Evolutionary conservation across 2,888 invertebrate genomes (phyloP).

Genomic region (Mystacides longicornis): DNA sequence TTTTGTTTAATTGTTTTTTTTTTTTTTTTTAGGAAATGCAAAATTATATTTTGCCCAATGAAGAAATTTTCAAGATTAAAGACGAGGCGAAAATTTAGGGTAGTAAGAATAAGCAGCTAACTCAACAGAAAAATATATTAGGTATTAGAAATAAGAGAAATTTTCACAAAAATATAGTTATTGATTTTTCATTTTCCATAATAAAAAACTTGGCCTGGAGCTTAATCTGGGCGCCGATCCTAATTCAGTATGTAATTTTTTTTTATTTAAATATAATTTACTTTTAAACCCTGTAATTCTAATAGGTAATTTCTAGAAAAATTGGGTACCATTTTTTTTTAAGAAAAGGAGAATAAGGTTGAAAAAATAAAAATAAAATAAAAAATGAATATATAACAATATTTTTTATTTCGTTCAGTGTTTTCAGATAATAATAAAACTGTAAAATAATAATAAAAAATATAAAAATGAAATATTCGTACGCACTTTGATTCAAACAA

Average conservation of each 20-base stretch:
- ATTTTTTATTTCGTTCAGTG: background rate
- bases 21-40: background rate
- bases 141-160: no score
- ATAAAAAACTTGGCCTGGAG: no score
- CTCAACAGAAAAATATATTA: no score
- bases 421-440: constrained; percentile 1
- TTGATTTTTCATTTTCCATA: no score
- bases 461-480: background rate
- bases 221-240: no score
- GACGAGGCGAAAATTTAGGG: no score
- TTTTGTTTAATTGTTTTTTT: no score
- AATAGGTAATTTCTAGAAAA: background rate
- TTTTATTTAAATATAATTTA: background rate
- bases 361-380: background rate
- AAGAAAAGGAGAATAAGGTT: background rate
- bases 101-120: no score
- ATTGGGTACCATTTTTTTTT: background rate
- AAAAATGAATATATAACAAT: background rate
- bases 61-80: no score
- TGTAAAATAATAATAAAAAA: background rate
- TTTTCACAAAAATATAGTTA: no score
- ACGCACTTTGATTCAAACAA: background rate
- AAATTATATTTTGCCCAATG: background rate
- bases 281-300: background rate
- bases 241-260: no score